These are phyloP conservation scores for Byasa hedistus DNA, from an alignment of 2,888 invertebrate genomes.

Conservation along the genomic window DNA sequence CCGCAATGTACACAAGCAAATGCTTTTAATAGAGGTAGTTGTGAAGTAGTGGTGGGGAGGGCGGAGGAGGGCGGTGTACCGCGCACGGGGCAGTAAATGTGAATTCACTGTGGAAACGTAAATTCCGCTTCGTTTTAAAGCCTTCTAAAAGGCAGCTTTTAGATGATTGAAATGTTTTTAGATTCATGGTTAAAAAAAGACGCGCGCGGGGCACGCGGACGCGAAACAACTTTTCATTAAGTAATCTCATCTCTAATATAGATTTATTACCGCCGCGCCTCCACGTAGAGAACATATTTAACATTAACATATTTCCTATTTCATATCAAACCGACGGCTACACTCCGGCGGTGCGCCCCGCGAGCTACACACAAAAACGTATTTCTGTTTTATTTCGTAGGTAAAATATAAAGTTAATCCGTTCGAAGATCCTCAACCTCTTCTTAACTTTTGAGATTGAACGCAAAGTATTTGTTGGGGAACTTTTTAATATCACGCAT, in stretches of 20 bases:
- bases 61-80: conserved; percentile 11
- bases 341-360: no score
- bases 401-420: no score
- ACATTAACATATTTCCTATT: no score
- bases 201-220: not conserved
- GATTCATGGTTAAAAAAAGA: conserved; percentile 32
- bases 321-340: no score
- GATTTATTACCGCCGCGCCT: no score
- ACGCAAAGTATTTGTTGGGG: no score
- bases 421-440: no score
- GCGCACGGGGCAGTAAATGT: conserved; percentile 30
- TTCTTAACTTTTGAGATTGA: no score
- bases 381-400: no score
- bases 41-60: conserved; percentile 7
- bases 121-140: conserved; percentile 43
- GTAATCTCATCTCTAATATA: not conserved
- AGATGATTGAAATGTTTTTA: conserved; percentile 52
- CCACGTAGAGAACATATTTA: no score
- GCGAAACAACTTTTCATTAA: conserved; percentile 7
- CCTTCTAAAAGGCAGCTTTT: conserved; percentile 51
- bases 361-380: no score
- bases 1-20: conserved; percentile 28
- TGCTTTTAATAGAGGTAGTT: conserved; percentile 27
- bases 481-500: no score
- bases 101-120: conserved; percentile 39